These are phyloP conservation scores for Magallana gigas DNA, from an alignment of 1,140 invertebrate genomes.

Conservation along the genomic window DNA sequence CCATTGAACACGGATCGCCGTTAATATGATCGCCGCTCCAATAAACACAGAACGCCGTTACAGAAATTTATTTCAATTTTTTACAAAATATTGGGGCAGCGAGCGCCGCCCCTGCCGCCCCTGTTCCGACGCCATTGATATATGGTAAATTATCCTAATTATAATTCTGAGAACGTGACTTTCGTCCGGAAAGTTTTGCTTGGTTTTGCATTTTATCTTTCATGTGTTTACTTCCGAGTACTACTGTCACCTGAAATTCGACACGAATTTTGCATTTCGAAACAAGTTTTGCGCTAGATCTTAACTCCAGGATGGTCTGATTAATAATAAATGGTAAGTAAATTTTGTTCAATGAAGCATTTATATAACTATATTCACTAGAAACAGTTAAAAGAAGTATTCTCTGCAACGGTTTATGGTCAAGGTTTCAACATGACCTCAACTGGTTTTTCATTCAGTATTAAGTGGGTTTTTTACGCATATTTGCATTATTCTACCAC, in stretches of 20 bases:
- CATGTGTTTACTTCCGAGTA: slow-evolving; percentile 5
- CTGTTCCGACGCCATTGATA: too few relatives aligned
- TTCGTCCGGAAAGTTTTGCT: not conserved
- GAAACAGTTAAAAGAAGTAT: not conserved
- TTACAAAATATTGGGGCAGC: too few relatives aligned
- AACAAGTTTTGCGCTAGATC: not conserved
- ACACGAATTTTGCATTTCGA: not conserved
- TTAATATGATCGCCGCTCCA: too few relatives aligned
- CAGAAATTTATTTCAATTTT: too few relatives aligned
- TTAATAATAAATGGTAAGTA: slow-evolving; percentile 13
- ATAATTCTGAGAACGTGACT: not conserved
- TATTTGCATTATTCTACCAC: too few relatives aligned
- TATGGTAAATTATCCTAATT: too few relatives aligned
- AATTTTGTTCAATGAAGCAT: not conserved
- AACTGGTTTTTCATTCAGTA: too few relatives aligned
- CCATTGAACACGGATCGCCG: too few relatives aligned
- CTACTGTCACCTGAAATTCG: not conserved
- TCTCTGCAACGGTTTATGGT: not conserved
- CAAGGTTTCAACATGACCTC: too few relatives aligned
- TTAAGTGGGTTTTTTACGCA: too few relatives aligned
- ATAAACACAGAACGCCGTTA: too few relatives aligned
- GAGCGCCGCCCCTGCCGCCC: too few relatives aligned
- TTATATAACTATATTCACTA: not conserved
- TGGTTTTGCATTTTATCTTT: not conserved
- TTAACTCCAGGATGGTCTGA: not conserved